phyloP scores from a whole-genome alignment of 2,888 invertebrate genomes.

The Luperina testacea region DNA sequence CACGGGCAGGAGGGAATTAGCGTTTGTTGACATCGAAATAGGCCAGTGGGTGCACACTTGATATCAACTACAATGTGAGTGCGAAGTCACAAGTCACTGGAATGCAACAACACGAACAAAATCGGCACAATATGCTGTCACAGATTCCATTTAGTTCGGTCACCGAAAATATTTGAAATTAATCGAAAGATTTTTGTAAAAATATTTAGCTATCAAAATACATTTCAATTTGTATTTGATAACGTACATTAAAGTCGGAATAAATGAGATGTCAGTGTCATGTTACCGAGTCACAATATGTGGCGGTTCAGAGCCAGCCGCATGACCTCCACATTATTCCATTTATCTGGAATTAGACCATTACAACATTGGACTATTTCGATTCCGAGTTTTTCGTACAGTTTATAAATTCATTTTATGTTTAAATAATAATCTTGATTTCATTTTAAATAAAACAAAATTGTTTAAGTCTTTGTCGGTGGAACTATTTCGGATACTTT shows the following conservation, averaged over 20 bases:
- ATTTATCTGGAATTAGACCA: constrained; percentile 85
- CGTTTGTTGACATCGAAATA: constrained; percentile 82
- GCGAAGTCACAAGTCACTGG: constrained; percentile 44
- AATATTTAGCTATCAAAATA: constrained; percentile 56
- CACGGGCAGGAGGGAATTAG: constrained; percentile 75
- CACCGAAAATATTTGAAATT: constrained; percentile 25
- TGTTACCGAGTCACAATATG: constrained; percentile 72
- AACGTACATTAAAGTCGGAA: constrained; percentile 65
- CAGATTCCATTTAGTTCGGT: constrained; percentile 22
- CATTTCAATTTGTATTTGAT: constrained; percentile 58
- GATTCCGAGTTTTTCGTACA: constrained; percentile 79
- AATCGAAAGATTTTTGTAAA: constrained; percentile 37
- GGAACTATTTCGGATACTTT: constrained; percentile 66
- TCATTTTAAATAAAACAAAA: constrained; percentile 77
- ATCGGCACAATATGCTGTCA: constrained; percentile 20
- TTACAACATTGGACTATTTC: constrained; percentile 83
- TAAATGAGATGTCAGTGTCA: constrained; percentile 71
- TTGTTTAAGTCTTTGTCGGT: constrained; percentile 68
- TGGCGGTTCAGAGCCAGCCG: constrained; percentile 69
- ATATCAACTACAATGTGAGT: constrained; percentile 46
- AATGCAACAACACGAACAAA: constrained; percentile 42
- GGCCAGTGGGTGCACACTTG: constrained; percentile 77
- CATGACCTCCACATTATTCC: constrained; percentile 81
- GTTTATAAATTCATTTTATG: constrained; percentile 78
- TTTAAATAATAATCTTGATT: constrained; percentile 78